phyloP scores from a whole-genome alignment of 92 coral and sea anemone species.

The Pocillopora grandis region DNA sequence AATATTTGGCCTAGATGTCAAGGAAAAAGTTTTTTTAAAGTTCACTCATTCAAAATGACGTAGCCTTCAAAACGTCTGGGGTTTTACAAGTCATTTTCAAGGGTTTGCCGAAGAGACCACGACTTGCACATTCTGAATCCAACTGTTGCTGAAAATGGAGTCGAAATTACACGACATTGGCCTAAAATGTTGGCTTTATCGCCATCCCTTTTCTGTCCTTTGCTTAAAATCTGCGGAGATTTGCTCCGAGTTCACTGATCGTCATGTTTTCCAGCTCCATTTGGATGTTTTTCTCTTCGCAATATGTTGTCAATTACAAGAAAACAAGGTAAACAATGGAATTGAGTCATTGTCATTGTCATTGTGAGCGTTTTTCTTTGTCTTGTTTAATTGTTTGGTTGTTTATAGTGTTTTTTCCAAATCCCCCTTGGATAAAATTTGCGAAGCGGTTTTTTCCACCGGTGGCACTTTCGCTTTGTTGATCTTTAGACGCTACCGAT shows the following conservation, averaged over 20 bases:
- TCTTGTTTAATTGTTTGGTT: too few relatives aligned
- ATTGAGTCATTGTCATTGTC: not conserved
- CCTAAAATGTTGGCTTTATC: not conserved
- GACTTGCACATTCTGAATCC: not conserved
- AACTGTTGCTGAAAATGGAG: not conserved
- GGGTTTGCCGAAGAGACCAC: not conserved
- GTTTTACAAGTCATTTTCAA: not conserved
- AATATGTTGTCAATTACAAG: slow-evolving; percentile 10
- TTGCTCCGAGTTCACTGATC: not conserved
- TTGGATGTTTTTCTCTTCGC: not conserved
- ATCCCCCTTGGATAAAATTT: too few relatives aligned
- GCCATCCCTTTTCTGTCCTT: not conserved
- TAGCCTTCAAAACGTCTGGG: not conserved
- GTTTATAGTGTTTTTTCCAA: not conserved
- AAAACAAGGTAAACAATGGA: slow-evolving; percentile 18
- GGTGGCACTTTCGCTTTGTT: too few relatives aligned
- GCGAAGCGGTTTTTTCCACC: too few relatives aligned
- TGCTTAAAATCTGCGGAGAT: not conserved
- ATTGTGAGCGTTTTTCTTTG: not conserved
- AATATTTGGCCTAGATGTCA: not conserved
- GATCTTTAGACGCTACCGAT: too few relatives aligned
- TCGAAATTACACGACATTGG: not conserved
- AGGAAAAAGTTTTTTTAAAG: not conserved
- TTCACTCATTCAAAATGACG: not conserved
- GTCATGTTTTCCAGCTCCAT: slow-evolving; percentile 1